Conservation (phyloP, 2,113 vertebrate species). For the Octodon degus region DNA sequence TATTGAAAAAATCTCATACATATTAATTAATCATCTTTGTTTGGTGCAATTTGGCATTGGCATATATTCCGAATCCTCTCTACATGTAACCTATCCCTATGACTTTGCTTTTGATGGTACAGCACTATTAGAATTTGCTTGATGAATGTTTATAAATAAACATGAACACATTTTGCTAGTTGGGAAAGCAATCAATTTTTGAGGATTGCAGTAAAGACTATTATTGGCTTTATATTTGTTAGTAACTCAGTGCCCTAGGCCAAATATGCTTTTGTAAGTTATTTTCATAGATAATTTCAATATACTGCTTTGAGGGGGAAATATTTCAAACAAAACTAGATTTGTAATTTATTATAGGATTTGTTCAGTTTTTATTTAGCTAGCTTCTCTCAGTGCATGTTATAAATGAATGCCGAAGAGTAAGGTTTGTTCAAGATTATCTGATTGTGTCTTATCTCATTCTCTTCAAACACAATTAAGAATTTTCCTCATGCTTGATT, state of each 20-base stretch:
- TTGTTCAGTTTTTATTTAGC: conserved; percentile 45
- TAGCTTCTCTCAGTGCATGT: background rate
- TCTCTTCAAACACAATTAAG: background rate
- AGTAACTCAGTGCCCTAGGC: background rate
- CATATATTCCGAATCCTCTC: background rate
- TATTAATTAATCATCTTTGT: conserved; percentile 6
- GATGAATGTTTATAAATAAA: conserved; percentile 54
- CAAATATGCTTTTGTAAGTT: conserved; percentile 34
- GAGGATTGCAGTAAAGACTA: conserved; percentile 12
- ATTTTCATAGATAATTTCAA: conserved; percentile 61
- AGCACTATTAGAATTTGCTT: background rate
- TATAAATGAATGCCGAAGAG: background rate
- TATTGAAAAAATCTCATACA: background rate
- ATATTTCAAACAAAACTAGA: conserved; percentile 46
- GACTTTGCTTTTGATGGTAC: conserved; percentile 22
- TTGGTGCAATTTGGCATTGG: conserved; percentile 10
- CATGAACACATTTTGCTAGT: background rate
- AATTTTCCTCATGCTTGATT: background rate
- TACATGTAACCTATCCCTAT: background rate
- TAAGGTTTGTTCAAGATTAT: background rate
- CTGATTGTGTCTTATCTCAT: background rate
- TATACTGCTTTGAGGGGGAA: conserved; percentile 22
- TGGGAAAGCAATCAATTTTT: conserved; percentile 52
- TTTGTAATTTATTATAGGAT: conserved; percentile 8
- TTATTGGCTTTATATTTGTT: conserved; percentile 49